Evolutionary conservation across 2,113 vertebrate species (phyloP), one percentile per base, ranked within the genome.

Genomic region (Pavo muticus): DNA sequence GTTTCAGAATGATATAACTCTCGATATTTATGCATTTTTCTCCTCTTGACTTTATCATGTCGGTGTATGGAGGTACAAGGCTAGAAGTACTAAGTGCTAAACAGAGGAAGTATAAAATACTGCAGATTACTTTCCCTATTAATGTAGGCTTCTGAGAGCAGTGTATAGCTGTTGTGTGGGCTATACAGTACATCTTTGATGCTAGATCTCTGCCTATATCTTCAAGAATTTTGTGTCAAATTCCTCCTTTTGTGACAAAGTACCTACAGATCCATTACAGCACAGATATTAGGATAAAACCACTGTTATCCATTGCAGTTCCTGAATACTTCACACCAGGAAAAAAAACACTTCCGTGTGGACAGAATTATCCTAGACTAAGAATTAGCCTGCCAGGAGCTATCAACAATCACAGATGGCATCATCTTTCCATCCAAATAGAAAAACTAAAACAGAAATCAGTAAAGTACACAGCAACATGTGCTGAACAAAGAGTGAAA

Each of bases 351-450:
- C 47, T 67, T 67, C 9, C 7, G 0, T n/a, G 10, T 45, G 18
- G 42, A 45, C 12, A 67, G 44, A 32, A 10, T 30, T 87, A 40
- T 5, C 52, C 75, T 83, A 65, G 44, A 57, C 0, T 3, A 25
- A 48, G 7, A 29, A 73, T 89, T 81, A 57, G 18, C 15, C 70
- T 3, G n/a, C 72, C 23, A 52, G 32, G 20, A 77, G 4, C 32
- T 48, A 32, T 16, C 14, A 52, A 14, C 7, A 42, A 30, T 54
- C 24, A 85, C 6, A 0, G 0, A 4, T 11, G 6, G 27, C 11
- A 21, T 82, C 14, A 57, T 5, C 9, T 48, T 91, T 73, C 70
- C 15, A 83, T 61, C 39, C 25, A 85, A 94, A 73, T 29, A 10
- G 37, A 54, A 91, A 79, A 72, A 89, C 27, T 75, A 65, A 37